These are phyloP conservation scores for Pipra filicauda DNA, from an alignment of 2,113 vertebrate species.

Conservation along the genomic window DNA sequence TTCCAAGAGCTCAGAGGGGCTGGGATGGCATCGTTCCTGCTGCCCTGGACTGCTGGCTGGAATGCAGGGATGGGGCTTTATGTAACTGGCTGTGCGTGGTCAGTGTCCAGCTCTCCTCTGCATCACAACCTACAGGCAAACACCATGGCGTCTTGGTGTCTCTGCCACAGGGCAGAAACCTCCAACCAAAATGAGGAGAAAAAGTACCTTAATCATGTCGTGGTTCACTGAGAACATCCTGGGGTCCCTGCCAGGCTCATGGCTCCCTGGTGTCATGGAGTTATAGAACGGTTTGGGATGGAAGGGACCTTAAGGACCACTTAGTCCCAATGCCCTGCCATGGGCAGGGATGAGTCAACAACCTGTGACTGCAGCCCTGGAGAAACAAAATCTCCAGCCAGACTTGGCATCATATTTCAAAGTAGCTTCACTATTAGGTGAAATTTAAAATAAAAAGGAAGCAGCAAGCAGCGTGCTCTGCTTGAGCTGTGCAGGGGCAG, in stretches of 20 bases:
- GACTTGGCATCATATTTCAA: accelerated
- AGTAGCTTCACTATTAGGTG: background rate
- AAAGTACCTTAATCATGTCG: accelerated
- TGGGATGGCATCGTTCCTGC: background rate
- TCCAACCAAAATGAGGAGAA: background rate
- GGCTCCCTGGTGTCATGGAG: background rate
- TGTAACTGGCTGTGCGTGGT: background rate
- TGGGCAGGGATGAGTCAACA: background rate
- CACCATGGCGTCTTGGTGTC: accelerated
- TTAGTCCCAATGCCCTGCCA: accelerated
- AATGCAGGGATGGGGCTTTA: background rate
- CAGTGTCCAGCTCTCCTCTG: background rate
- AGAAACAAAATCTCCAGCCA: background rate
- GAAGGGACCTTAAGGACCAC: background rate
- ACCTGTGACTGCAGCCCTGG: background rate
- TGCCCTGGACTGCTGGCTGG: background rate
- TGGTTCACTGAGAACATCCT: background rate
- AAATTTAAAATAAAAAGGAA: background rate
- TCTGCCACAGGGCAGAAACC: background rate
- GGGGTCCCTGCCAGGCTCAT: accelerated
- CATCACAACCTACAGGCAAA: background rate
- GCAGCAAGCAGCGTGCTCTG: accelerated
- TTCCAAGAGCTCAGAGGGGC: background rate
- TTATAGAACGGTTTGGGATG: background rate
- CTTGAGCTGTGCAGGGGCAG: accelerated